Evolutionary conservation across 64 coral and sea anemone species (phyloP).

Genomic region (Orbicella faveolata): DNA sequence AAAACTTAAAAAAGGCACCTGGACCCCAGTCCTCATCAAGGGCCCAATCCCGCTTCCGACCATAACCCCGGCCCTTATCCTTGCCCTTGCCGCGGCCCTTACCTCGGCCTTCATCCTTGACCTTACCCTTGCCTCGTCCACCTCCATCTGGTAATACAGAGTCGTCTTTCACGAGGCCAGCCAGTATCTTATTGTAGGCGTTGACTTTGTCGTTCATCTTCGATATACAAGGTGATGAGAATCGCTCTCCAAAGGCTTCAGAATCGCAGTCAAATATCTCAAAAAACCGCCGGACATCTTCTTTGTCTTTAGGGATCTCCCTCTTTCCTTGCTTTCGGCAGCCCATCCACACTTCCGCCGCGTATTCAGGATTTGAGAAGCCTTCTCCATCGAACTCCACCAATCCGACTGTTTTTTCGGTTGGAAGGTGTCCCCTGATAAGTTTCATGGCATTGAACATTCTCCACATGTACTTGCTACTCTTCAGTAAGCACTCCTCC

Average conservation of each 20-base stretch:
- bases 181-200: conserved; percentile 26
- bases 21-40: too few species aligned
- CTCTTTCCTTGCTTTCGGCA: conserved; percentile 23
- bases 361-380: conserved; percentile 19
- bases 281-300: background rate
- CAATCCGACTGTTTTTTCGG: background rate
- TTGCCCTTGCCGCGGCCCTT: too few species aligned
- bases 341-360: conserved; percentile 8
- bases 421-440: background rate
- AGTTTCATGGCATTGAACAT: conserved; percentile 53
- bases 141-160: background rate
- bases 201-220: conserved; percentile 53
- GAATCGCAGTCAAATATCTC: background rate
- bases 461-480: conserved; percentile 81
- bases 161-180: background rate
- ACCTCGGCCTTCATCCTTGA: too few species aligned
- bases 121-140: too few species aligned
- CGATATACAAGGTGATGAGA: background rate
- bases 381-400: conserved; percentile 20
- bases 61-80: too few species aligned
- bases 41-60: too few species aligned
- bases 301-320: background rate
- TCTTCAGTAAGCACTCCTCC: conserved; percentile 62
- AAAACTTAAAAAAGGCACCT: too few species aligned
- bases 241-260: background rate